Evolutionary conservation across 2,797 vertebrate species (phyloP), one percentile per base, ranked within the genome.

Genomic region (Mormyrus hasselquistii): DNA sequence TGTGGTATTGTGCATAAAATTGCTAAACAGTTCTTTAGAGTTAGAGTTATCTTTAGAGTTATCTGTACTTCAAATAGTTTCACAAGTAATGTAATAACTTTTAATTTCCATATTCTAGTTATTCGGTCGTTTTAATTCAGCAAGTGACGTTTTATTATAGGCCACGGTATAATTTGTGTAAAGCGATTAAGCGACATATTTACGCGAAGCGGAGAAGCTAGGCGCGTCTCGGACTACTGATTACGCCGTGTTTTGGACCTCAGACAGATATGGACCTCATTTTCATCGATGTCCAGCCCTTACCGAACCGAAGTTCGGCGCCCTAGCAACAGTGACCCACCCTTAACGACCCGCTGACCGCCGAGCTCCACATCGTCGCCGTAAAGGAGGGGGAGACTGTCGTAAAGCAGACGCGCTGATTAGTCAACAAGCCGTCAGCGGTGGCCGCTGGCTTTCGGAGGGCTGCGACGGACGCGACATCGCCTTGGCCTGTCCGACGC

Each of bases 311-410:
- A 50, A 29, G 44, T 41, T 88, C 34, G 16, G 49, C 52, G 2
- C 87, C 44, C 0, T 88, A 50, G 59, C 44, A 85, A 88, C 57
- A 52, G 25, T 88, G 76, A 76, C 91, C 91, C 91, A 86, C 92
- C 92, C 91, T 52, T 92, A 90, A 92, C 92, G 90, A 93, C 92
- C 89, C 76, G 89, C 86, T 90, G 91, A 93, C 92, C 89, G 76
- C 89, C 88, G 90, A 90, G 91, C 91, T 95, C 96, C 96, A 96
- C 96, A 96, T 95, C 94, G 93, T 93, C 95, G 95, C 92, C 95
- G 94, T 94, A 95, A 96, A 94, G 91, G 1, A 91, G 8, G 19
- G 0, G 1, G 9, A 8, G 9, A 92, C 62, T 94, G 95, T 95
- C 95, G 95, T 89, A 94, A 95, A 94, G 38, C 25, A 3, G 25